phyloP scores from a whole-genome alignment of 2,888 invertebrate species.

The Isoperla grammatica region DNA sequence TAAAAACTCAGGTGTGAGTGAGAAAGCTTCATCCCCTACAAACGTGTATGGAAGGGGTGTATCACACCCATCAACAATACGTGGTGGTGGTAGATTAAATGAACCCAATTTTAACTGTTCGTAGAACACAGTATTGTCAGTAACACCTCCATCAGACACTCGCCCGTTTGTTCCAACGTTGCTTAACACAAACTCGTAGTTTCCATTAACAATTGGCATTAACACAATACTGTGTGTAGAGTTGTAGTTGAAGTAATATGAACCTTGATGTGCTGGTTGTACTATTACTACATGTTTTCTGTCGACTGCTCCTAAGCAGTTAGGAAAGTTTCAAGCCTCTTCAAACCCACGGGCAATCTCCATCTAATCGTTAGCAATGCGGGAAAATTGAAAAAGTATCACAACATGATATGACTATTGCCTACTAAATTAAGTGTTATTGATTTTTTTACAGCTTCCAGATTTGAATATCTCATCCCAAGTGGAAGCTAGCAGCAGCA shows the following conservation, averaged over 20 bases:
- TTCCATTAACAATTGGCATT: slow-evolving; percentile 7
- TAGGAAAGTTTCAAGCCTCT: slow-evolving; percentile 14
- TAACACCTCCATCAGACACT: slow-evolving; percentile 27
- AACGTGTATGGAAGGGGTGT: slow-evolving; percentile 23
- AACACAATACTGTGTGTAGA: too few relatives aligned
- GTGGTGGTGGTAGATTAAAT: too few relatives aligned
- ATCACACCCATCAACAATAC: too few relatives aligned
- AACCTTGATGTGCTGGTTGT: background rate
- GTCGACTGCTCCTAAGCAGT: slow-evolving; percentile 2
- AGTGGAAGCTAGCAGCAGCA: too few relatives aligned
- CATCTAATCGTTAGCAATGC: too few relatives aligned
- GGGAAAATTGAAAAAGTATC: too few relatives aligned
- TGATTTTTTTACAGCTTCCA: too few relatives aligned
- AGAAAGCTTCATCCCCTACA: slow-evolving; percentile 27
- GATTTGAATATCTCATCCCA: too few relatives aligned
- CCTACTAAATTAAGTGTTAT: too few relatives aligned
- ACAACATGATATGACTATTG: too few relatives aligned
- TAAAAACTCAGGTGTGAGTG: slow-evolving; percentile 22
- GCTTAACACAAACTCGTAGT: slow-evolving; percentile 12
- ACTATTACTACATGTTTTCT: background rate
- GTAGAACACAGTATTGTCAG: slow-evolving; percentile 22
- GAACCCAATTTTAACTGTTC: too few relatives aligned
- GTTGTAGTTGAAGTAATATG: too few relatives aligned
- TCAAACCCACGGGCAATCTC: slow-evolving; percentile 20
- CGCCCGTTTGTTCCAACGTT: slow-evolving; percentile 25